These are phyloP conservation scores for Morpho helenor DNA, from an alignment of 2,888 invertebrate species.

Conservation along the genomic window DNA sequence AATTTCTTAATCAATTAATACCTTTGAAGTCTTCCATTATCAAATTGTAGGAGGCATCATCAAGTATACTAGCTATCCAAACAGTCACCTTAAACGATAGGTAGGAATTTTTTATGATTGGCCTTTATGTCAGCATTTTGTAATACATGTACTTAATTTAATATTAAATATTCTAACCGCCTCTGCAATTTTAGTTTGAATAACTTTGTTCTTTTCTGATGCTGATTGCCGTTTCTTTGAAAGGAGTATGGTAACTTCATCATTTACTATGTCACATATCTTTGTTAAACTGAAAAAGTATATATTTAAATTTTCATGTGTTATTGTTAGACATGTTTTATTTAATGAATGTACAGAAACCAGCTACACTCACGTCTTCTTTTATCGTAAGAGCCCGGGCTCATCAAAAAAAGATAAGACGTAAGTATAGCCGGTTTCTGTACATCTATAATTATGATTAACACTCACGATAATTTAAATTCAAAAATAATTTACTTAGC, in stretches of 20 bases:
- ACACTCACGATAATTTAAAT: no score
- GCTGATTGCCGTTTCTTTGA: conserved; percentile 27
- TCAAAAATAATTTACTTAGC: no score
- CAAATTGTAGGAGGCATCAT: conserved; percentile 44
- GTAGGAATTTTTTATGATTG: neutral
- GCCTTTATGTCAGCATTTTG: neutral
- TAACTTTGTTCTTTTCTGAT: conserved; percentile 28
- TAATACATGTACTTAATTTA: neutral
- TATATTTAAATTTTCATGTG: neutral
- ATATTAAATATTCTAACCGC: conserved; percentile 38
- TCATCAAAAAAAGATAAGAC: no score
- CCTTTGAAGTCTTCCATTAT: conserved; percentile 57
- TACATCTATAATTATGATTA: no score
- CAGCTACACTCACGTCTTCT: no score
- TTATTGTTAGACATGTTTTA: neutral
- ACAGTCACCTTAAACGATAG: conserved; percentile 43
- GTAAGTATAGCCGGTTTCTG: no score
- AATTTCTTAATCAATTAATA: conserved; percentile 25
- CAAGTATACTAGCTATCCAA: conserved; percentile 55
- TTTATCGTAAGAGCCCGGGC: no score
- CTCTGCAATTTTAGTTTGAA: conserved; percentile 44
- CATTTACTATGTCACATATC: conserved; percentile 40
- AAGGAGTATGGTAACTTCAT: conserved; percentile 42
- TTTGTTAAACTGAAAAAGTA: conserved; percentile 42
- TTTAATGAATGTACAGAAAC: no score